Evolutionary conservation across 1,140 invertebrate species (phyloP), one percentile per base, ranked within the genome.

Genomic region (Lysiphlebus fabarum): DNA sequence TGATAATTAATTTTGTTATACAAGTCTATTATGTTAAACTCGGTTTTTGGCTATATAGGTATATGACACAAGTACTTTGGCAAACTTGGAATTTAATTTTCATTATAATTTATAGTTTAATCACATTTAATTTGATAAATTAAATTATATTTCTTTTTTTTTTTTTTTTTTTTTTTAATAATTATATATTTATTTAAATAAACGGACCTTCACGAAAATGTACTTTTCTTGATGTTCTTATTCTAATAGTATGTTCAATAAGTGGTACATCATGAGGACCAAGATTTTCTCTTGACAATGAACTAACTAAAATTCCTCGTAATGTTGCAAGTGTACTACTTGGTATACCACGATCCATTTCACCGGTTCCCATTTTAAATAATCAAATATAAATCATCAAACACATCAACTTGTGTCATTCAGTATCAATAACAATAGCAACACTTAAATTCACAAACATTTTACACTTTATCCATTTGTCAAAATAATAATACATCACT

Each of bases 251-350:
- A 37, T 74, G 67, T 51, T 77, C 70, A 51, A 74, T 66, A 45
- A 71, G 42, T 12, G 73, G 69, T 1, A 79, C 69, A 66, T 82
- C 80, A 64, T 79, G 70, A 40, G 74, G 77, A 6, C 81, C 80
- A 40, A 85, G 74, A 68, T 85, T 85, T 70, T 85, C 83, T 47
- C 78, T 76, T 17, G 83, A 82, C 65, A 86, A 68, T 8, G 84
- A 84, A 49, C 79, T 80, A 63, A 85, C 80, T n/a, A 86, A 75
- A 61, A 85, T 84, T 12, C 83, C 84, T 42, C 84, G 71, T 54
- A 86, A 76, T 58, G 82, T 79, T 58, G 81, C 81, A 38, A 86
- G 75, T 54, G 81, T 81, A 67, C 77, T 78, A 65, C 76, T 81
- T 10, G 79, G 77, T 66, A 83, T 82, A 50, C 77, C 77, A 49